phyloP scores from a whole-genome alignment of 2,888 invertebrate genomes.

The Platycnemis pennipes region DNA sequence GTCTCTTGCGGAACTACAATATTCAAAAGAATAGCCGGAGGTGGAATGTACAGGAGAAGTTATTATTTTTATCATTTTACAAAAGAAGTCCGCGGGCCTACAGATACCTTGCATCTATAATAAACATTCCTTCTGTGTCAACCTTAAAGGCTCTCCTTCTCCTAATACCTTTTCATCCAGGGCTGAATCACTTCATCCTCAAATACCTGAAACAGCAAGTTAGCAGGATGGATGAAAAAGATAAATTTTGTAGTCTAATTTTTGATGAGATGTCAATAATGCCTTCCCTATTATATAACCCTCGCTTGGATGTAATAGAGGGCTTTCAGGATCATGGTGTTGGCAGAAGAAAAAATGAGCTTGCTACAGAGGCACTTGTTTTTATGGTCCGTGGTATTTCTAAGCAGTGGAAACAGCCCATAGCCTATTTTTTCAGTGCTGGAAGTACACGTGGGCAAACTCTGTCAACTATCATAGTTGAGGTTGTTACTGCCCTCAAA shows the following conservation, averaged over 20 bases:
- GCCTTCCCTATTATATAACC: not conserved
- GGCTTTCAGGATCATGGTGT: not conserved
- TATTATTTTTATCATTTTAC: not conserved
- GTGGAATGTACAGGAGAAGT: slow-evolving; percentile 11
- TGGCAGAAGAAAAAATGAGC: not conserved
- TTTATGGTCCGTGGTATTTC: slow-evolving; percentile 30
- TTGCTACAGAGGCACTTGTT: slow-evolving; percentile 25
- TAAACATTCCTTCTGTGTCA: slow-evolving; percentile 2
- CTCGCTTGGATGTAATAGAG: not conserved
- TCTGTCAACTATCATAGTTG: not conserved
- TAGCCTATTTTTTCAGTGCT: slow-evolving; percentile 8
- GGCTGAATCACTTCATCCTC: not conserved
- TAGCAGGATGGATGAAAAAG: slow-evolving; percentile 7
- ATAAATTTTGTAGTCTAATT: not conserved
- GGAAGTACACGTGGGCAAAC: not conserved
- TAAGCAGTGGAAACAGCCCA: slow-evolving; percentile 16
- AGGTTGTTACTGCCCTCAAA: not conserved
- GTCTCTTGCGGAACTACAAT: slow-evolving; percentile 18
- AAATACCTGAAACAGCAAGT: slow-evolving; percentile 10
- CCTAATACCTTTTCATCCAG: not conserved
- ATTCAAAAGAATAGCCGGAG: not conserved
- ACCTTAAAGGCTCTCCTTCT: slow-evolving; percentile 10
- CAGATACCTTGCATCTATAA: not conserved
- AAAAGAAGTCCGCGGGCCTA: not conserved
- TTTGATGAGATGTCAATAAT: slow-evolving; percentile 9